Conservation (phyloP, 2,113 vertebrate genomes). For the Brevimyrus niger region DNA sequence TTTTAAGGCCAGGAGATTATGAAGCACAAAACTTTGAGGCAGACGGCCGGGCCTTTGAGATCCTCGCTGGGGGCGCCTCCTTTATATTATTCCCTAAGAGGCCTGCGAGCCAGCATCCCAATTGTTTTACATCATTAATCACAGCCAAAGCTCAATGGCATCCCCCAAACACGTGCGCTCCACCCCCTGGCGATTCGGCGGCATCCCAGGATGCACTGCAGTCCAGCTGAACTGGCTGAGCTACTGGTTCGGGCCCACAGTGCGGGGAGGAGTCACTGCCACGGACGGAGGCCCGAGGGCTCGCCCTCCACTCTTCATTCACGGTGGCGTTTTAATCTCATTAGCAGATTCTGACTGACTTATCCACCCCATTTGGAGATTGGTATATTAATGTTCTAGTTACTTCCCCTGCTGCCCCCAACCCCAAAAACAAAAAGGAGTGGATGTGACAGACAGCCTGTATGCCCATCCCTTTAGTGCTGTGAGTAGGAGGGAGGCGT, state of each 20-base stretch:
- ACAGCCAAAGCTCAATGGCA: slow-evolving; percentile 36
- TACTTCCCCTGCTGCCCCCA: not conserved
- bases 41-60: not conserved
- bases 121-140: slow-evolving; percentile 54
- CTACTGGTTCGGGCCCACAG: not conserved
- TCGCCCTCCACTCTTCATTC: not conserved
- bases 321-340: not conserved
- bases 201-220: slow-evolving; percentile 16
- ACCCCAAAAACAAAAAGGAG: not conserved
- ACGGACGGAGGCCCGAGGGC: not conserved
- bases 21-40: not conserved
- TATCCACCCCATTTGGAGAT: not conserved
- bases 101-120: slow-evolving; percentile 36
- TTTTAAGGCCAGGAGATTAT: slow-evolving; percentile 25
- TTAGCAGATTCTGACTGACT: not conserved
- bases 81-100: slow-evolving; percentile 41
- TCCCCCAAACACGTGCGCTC: slow-evolving; percentile 39
- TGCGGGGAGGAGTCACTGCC: not conserved
- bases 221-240: not conserved
- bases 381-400: not conserved
- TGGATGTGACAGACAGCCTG: not conserved
- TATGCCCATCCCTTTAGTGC: not conserved
- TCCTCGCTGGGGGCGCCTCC: slow-evolving; percentile 15
- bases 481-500: not conserved
- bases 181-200: slow-evolving; percentile 31